A percentile compares a stretch with the other conserved stretches of the same genome.
Evolutionary conservation across 2,113 vertebrate genomes (phyloP).

Genomic region (Python bivittatus): DNA sequence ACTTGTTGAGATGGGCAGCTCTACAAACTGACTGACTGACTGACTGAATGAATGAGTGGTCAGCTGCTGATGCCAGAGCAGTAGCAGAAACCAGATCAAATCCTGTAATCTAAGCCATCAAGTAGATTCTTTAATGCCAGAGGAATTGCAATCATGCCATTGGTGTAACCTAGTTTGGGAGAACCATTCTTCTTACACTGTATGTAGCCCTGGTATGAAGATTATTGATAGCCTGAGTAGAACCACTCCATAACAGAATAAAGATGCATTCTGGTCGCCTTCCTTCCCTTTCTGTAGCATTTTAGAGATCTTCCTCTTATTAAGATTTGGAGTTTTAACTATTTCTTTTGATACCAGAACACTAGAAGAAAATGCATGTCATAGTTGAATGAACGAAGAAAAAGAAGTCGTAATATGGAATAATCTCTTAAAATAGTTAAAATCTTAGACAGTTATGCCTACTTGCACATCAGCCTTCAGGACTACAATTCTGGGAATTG

Average conservation of each 20-base stretch:
- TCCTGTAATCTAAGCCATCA: not conserved
- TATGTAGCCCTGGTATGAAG: not conserved
- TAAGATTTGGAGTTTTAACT: not conserved
- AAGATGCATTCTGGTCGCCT: not conserved
- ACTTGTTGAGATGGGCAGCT: not conserved
- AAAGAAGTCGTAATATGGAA: not conserved
- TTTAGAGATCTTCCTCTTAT: not conserved
- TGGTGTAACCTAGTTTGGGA: not conserved
- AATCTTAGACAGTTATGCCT: not conserved
- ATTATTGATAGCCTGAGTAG: not conserved
- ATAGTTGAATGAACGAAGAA: not conserved
- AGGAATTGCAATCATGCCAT: not conserved
- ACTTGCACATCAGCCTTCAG: not conserved
- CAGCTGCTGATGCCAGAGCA: not conserved
- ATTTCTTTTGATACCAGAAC: not conserved
- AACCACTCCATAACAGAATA: not conserved
- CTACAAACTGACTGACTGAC: not conserved
- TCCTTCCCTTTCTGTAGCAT: not conserved
- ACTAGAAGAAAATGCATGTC: not conserved
- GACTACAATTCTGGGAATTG: not conserved
- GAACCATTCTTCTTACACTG: not conserved
- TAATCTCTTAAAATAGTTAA: not conserved
- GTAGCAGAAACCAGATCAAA: not conserved
- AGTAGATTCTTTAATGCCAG: not conserved
- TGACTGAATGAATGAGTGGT: not conserved